Conservation (phyloP, 2,113 vertebrate genomes). For the Larimichthys crocea region DNA sequence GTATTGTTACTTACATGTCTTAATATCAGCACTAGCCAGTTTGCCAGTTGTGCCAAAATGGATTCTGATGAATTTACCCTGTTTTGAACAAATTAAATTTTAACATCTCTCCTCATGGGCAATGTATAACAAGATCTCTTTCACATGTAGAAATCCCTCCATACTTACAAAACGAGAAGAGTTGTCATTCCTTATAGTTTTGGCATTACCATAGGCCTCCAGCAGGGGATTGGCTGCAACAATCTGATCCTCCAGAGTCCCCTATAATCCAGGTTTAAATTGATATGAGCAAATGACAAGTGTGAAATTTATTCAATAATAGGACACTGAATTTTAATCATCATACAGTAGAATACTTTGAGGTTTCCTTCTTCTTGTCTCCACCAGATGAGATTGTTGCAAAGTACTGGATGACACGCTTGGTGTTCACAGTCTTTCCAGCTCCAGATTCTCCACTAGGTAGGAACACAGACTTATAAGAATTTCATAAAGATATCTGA, state of each 20-base stretch:
- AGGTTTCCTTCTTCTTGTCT: slow-evolving; percentile 53
- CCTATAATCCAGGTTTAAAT: too few relatives aligned
- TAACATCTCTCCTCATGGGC: neutral
- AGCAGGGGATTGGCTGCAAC: neutral
- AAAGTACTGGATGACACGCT: slow-evolving; percentile 78
- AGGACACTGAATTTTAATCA: neutral
- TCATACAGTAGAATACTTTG: neutral
- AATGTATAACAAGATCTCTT: neutral
- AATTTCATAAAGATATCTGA: too few relatives aligned
- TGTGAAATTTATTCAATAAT: neutral
- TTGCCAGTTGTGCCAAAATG: neutral
- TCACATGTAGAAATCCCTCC: neutral
- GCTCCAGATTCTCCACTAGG: too few relatives aligned
- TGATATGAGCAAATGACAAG: neutral
- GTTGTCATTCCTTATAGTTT: neutral
- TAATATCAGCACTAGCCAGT: neutral
- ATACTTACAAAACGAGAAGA: neutral
- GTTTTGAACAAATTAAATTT: neutral
- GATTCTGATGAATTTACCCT: slow-evolving; percentile 3
- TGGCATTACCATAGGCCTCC: neutral
- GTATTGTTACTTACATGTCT: neutral
- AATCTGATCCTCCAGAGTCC: too few relatives aligned
- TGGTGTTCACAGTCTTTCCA: slow-evolving; percentile 80
- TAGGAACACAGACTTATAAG: too few relatives aligned
- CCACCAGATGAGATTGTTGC: slow-evolving; percentile 72